Conservation (phyloP, 2,888 invertebrate species). For the Elaeidobius kamerunicus region DNA sequence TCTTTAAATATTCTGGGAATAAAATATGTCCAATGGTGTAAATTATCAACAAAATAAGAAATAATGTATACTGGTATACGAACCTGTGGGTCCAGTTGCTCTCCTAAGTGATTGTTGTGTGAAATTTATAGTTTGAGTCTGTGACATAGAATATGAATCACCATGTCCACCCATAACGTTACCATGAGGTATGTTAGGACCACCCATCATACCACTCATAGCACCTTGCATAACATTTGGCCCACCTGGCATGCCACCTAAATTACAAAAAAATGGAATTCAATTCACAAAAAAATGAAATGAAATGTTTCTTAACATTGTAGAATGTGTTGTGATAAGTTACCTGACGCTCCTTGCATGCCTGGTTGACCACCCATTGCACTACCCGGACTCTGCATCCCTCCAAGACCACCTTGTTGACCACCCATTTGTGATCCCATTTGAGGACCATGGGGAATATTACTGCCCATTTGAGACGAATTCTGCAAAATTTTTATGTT, state of each 20-base stretch:
- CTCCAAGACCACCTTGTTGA: constrained; percentile 33
- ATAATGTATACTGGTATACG: no score
- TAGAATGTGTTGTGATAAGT: constrained; percentile 13
- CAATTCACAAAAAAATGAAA: constrained; percentile 19
- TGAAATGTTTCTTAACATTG: constrained; percentile 13
- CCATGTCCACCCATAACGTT: constrained; percentile 46
- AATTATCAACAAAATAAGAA: no score
- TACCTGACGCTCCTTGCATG: constrained; percentile 28
- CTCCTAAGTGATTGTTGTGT: constrained; percentile 68
- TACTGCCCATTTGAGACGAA: constrained; percentile 21
- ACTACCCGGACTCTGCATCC: constrained; percentile 34
- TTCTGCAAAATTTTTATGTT: constrained; percentile 2
- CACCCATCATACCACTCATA: constrained; percentile 30
- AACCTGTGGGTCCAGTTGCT: constrained; percentile 45
- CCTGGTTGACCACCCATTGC: constrained; percentile 29
- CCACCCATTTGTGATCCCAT: constrained; percentile 34
- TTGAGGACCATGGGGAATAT: constrained; percentile 34
- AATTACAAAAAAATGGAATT: constrained; percentile 7
- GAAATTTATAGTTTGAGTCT: constrained; percentile 84
- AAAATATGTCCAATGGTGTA: no score
- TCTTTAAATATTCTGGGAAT: no score
- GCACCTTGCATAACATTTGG: constrained; percentile 26
- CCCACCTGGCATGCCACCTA: constrained; percentile 35
- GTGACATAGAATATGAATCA: constrained; percentile 71
- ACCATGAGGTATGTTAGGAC: constrained; percentile 29